Evolutionary conservation across 2,797 vertebrate genomes (phyloP).

Genomic region (Pitangus sulphuratus): DNA sequence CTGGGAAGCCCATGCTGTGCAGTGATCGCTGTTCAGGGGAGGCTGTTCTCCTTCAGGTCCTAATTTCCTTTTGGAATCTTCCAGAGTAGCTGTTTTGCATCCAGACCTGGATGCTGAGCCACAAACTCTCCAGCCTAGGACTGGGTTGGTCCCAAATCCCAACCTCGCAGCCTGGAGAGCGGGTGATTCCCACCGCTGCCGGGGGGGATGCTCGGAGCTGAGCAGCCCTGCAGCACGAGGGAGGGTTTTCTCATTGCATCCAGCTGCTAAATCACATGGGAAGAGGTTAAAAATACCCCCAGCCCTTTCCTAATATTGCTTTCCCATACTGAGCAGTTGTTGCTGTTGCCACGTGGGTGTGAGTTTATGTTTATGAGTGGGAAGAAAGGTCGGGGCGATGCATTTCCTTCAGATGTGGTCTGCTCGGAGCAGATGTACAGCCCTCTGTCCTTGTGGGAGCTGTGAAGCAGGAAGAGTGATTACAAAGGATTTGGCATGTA

Average conservation of each 20-base stretch:
- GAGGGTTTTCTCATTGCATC: constrained; percentile 21
- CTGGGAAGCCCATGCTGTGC: background rate
- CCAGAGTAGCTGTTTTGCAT: background rate
- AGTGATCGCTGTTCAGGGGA: background rate
- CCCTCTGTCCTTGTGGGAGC: constrained; percentile 35
- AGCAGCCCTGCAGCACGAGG: background rate
- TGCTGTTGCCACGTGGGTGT: constrained; percentile 67
- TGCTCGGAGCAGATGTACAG: constrained; percentile 18
- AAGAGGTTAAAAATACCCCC: constrained; percentile 64
- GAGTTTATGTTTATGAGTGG: constrained; percentile 59
- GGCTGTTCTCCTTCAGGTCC: background rate
- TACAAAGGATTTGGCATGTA: constrained; percentile 16
- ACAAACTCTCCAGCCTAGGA: background rate
- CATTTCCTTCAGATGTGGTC: constrained; percentile 55
- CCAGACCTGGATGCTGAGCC: background rate
- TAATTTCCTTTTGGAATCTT: background rate
- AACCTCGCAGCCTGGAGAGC: rapidly evolving
- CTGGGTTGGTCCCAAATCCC: background rate
- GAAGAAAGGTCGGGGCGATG: constrained; percentile 46
- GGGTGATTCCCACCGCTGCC: background rate
- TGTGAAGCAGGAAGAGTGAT: constrained; percentile 24
- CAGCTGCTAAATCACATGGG: constrained; percentile 48
- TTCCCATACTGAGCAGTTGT: constrained; percentile 53
- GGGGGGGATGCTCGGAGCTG: background rate
- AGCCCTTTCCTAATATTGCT: background rate